Conservation (phyloP, 2,888 invertebrate species). For the Cheilosia impressa region DNA sequence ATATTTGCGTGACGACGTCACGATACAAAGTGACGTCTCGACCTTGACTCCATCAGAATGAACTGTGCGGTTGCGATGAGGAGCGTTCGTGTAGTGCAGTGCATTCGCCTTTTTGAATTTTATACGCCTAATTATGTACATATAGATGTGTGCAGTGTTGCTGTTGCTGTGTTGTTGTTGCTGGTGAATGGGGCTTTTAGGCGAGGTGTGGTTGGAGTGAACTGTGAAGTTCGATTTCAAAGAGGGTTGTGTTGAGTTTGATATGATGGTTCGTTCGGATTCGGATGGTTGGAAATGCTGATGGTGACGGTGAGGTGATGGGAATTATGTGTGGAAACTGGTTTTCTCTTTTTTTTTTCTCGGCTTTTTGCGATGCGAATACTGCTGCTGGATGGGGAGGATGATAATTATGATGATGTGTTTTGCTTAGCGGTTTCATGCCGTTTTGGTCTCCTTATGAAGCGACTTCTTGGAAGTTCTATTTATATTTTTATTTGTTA, state of each 20-base stretch:
- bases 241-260: conserved; percentile 33
- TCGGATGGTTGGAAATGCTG: conserved; percentile 20
- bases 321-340: conserved; percentile 64
- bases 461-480: conserved; percentile 42
- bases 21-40: conserved; percentile 80
- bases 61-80: conserved; percentile 81
- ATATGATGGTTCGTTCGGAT: conserved; percentile 55
- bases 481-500: conserved; percentile 35
- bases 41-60: conserved; percentile 83
- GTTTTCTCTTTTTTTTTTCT: conserved; percentile 51
- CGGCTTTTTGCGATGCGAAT: conserved; percentile 29
- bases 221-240: conserved; percentile 47
- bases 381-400: conserved; percentile 12
- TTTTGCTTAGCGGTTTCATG: conserved; percentile 64
- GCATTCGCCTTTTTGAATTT: conserved; percentile 75
- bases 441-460: conserved; percentile 46
- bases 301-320: conserved; percentile 53
- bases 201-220: conserved; percentile 51
- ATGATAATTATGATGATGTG: conserved; percentile 44
- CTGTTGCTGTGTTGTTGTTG: neutral
- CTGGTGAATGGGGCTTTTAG: neutral
- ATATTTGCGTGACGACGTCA: conserved; percentile 81
- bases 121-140: conserved; percentile 71
- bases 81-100: conserved; percentile 65
- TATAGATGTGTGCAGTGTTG: conserved; percentile 31